Conservation (phyloP, 2,888 invertebrate genomes). For the Orthonychiurus folsomi region DNA sequence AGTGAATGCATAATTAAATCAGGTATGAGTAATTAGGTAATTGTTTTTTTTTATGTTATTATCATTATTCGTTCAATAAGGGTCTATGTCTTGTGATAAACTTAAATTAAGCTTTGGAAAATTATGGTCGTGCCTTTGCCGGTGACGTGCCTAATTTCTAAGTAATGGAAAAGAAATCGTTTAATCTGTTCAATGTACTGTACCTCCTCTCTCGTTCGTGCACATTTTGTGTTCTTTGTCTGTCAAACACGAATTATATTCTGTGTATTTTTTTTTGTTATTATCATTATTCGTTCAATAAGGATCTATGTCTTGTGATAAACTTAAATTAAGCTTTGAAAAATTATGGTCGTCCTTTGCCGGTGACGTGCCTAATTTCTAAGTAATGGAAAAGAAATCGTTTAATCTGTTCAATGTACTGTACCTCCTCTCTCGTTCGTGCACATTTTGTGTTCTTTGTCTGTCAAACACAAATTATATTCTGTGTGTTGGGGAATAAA, state of each 20-base stretch:
- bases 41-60: not conserved
- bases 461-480: not conserved
- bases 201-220: too few species aligned
- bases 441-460: not conserved
- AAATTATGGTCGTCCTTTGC: too few species aligned
- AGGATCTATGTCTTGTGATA: not conserved
- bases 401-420: too few species aligned
- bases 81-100: not conserved
- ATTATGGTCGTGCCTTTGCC: too few species aligned
- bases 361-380: too few species aligned
- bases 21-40: too few species aligned
- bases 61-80: not conserved
- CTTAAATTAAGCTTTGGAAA: not conserved
- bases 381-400: too few species aligned
- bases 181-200: too few species aligned
- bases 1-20: not conserved
- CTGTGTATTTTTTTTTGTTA: not conserved
- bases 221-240: not conserved
- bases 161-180: too few species aligned
- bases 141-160: too few species aligned
- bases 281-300: not conserved
- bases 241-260: not conserved
- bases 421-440: too few species aligned
- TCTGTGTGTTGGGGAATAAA: not conserved
- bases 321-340: not conserved